These are phyloP conservation scores for Listronotus bonariensis DNA, from an alignment of 1,140 invertebrate species.

Conservation along the genomic window DNA sequence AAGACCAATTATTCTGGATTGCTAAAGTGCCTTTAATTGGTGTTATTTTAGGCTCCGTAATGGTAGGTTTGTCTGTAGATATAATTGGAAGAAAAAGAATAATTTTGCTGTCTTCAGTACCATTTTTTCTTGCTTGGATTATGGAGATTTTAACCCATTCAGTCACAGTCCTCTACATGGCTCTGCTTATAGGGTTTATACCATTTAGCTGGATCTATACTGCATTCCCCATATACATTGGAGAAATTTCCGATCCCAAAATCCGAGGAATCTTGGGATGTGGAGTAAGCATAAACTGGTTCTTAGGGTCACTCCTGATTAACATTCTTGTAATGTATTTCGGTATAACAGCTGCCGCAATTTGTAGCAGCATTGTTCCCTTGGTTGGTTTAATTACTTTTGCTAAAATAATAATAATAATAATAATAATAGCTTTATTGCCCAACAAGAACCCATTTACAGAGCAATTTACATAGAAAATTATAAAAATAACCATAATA, in stretches of 20 bases:
- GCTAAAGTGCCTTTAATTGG: slow-evolving; percentile 57
- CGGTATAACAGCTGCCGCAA: slow-evolving; percentile 62
- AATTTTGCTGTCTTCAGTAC: slow-evolving; percentile 64
- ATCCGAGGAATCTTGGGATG: slow-evolving; percentile 63
- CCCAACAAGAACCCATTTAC: too few relatives aligned
- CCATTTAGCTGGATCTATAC: slow-evolving; percentile 70
- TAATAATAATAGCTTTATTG: too few relatives aligned
- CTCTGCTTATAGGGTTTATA: slow-evolving; percentile 63
- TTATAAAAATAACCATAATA: too few relatives aligned
- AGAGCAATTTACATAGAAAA: too few relatives aligned
- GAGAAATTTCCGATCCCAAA: slow-evolving; percentile 69
- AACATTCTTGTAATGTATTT: slow-evolving; percentile 69
- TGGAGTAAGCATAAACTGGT: slow-evolving; percentile 44
- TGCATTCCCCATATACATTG: slow-evolving; percentile 68
- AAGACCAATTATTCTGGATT: slow-evolving; percentile 68
- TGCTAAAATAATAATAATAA: too few relatives aligned
- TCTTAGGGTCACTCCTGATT: slow-evolving; percentile 69
- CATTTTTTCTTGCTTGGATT: slow-evolving; percentile 69
- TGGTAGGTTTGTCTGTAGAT: slow-evolving; percentile 54
- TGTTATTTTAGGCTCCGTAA: slow-evolving; percentile 58
- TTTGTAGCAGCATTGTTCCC: slow-evolving; percentile 63
- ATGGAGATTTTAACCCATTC: slow-evolving; percentile 63
- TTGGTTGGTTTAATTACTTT: slow-evolving; percentile 48
- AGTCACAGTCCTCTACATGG: slow-evolving; percentile 60
- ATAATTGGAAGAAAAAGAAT: slow-evolving; percentile 70